Evolutionary conservation across 2,888 invertebrate genomes (phyloP), one percentile per base, ranked within the genome.

Genomic region (Criorhina ranunculi): DNA sequence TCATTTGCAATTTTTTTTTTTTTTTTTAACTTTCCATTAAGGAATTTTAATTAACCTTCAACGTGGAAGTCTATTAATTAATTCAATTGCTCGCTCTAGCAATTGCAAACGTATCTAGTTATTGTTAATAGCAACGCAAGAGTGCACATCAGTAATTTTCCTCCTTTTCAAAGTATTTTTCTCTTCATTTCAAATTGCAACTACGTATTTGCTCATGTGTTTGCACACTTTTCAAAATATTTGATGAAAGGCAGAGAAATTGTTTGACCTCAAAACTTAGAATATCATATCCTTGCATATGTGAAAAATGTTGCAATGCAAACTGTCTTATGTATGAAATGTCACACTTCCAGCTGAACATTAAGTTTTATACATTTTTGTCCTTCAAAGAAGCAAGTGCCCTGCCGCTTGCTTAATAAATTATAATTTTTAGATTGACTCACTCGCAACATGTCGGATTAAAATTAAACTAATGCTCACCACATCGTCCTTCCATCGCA

Each of bases 1-100:
- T 5, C 24, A 33, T 37, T 42, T 40, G 9, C 15, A 17, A 5
- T 42, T 62, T 55, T 35, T 55, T 53, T 17, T 17, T 5, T 42
- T 62, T 55, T 35, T 55, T 44, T 17, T 17, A 72, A 59, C 82
- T 82, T 82, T 82, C 82, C 53, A 67, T 62, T 19, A n/a, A 79
- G 37, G 59, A 82, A 82, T 78, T 66, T 78, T 72, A 72, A 82
- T 82, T 62, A 72, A 78, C 78, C 78, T 82, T 78, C 70, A 82
- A 55, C 60, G 72, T 82, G 60, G 64, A 78, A 72, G 66, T 60
- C 46, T 40, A 60, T 66, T 72, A 82, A 82, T 82, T 82, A 78
- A 78, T 67, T 72, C 53, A 46, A 77, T 51, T 60, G 51, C 62
- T 55, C 31, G 46, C 55, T 53, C 17, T 5, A 53, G 19, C 59